These are phyloP conservation scores for Amblyraja radiata DNA, from an alignment of 2,797 vertebrate genomes.

Conservation along the genomic window DNA sequence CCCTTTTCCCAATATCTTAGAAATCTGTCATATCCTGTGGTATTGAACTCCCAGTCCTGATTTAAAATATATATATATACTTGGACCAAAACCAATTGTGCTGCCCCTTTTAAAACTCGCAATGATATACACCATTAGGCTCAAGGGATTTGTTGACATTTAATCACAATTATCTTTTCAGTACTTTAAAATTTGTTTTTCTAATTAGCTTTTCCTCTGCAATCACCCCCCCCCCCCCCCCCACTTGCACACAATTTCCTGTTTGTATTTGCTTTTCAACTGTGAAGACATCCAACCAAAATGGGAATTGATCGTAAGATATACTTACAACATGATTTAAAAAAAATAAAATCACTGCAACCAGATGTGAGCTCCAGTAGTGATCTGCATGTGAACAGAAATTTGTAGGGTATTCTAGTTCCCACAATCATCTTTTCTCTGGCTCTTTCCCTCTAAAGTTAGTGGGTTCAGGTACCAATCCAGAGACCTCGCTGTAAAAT, in stretches of 20 bases:
- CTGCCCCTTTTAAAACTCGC: too few species aligned
- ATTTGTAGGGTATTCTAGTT: neutral
- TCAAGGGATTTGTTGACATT: too few species aligned
- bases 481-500: neutral
- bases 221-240: neutral
- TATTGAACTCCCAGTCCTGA: too few species aligned
- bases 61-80: too few species aligned
- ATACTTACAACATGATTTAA: neutral
- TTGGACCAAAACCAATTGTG: too few species aligned
- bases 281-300: neutral
- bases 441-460: neutral
- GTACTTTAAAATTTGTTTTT: neutral
- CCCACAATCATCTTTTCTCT: neutral
- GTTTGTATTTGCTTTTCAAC: neutral
- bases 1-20: too few species aligned
- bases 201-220: neutral
- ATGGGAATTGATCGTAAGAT: neutral
- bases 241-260: neutral
- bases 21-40: too few species aligned
- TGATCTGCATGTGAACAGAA: neutral
- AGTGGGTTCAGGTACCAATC: neutral
- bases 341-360: neutral
- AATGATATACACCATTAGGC: too few species aligned
- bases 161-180: too few species aligned
- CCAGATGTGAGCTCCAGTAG: neutral